Evolutionary conservation across 1,140 invertebrate genomes (phyloP).

Genomic region (Atta texana): DNA sequence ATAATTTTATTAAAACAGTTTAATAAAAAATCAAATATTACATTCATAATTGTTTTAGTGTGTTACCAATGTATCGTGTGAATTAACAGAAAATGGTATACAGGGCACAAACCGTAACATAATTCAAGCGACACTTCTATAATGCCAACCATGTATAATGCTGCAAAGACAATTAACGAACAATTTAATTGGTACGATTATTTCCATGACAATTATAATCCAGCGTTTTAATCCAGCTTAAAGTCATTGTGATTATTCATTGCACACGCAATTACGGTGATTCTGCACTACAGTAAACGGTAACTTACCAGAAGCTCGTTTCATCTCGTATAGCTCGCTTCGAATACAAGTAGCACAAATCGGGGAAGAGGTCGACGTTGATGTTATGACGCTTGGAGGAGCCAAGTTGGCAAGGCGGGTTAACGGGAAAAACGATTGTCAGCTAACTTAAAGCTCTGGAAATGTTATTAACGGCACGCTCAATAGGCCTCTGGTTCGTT

Average conservation of each 20-base stretch:
- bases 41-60: not conserved
- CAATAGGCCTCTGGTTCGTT: not conserved
- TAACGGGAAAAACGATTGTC: slow-evolving; percentile 16
- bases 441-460: slow-evolving; percentile 28
- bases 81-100: not conserved
- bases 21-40: slow-evolving; percentile 24
- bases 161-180: slow-evolving; percentile 7
- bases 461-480: slow-evolving; percentile 27
- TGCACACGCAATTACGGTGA: slow-evolving; percentile 13
- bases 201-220: not conserved
- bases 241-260: slow-evolving; percentile 25
- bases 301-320: slow-evolving; percentile 24
- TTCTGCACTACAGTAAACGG: slow-evolving; percentile 1
- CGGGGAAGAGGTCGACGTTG: slow-evolving; percentile 3
- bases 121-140: not conserved
- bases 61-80: not conserved
- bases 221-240: slow-evolving; percentile 11
- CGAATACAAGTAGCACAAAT: slow-evolving; percentile 27
- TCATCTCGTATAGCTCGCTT: not conserved
- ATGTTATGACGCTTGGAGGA: not conserved
- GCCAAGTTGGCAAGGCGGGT: not conserved
- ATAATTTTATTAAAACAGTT: slow-evolving; percentile 2
- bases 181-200: slow-evolving; percentile 39
- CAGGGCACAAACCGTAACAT: not conserved
- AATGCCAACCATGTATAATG: not conserved